Evolutionary conservation across 2,888 invertebrate species (phyloP), one percentile per base, ranked within the genome.

Genomic region (Cantharis nigra): DNA sequence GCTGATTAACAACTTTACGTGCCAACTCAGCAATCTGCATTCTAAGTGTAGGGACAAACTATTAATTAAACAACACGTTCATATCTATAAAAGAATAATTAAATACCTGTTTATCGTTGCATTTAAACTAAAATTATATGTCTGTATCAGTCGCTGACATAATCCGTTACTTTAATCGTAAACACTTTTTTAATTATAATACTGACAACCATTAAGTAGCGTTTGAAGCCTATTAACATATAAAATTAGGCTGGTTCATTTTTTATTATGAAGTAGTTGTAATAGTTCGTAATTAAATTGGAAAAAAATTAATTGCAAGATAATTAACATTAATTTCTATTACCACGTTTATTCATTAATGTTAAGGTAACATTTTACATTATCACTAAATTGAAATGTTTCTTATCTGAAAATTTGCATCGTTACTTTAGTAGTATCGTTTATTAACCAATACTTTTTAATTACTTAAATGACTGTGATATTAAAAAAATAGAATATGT

Each of bases 1-100:
- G 80, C 80, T 85, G 86, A 86, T 86, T 86, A 85, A 86, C 86
- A 86, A 84, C 83, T 83, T 49, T 80, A 80, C 79, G 83, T 84
- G 85, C 85, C 83, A 85, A 83, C 85, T 84, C 83, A 85, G 83
- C 85, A 85, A 85, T 86, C 85, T 84, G 84, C 85, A 84, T 84
- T 78, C 79, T 83, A 83, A 85, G 82, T 82, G 80, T 79, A 83
- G 82, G 81, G 78, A 83, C 82, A 83, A 85, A 84, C 85, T 85
- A 85, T 86, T 85, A 85, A 86, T 85, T 86, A 85, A 84, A 83
- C 84, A 82, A 82, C 83, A 82, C 85, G 84, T 84, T 85, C 85
- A 84, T 82, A 81, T 83, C 81, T 83, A 82, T 84, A 86, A 86
- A 85, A 78, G 80, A 85, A 85, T 85, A 85, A 86, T 85, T 85